These are phyloP conservation scores for Hydroisotoma schaefferi DNA, from an alignment of 2,888 invertebrate genomes.

Conservation along the genomic window DNA sequence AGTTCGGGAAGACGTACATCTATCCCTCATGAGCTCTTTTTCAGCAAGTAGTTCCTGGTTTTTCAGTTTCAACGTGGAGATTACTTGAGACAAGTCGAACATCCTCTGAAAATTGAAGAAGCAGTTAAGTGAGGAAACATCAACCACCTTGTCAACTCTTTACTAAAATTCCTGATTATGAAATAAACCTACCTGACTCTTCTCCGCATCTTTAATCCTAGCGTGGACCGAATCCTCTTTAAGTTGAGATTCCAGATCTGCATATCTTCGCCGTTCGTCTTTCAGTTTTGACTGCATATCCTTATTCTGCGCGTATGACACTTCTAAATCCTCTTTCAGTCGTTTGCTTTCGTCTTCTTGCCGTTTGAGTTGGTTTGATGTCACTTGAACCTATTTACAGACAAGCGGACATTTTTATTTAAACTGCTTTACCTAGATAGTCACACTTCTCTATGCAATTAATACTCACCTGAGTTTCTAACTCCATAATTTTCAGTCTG, in stretches of 20 bases:
- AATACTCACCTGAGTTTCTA: constrained; percentile 77
- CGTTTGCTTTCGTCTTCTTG: constrained; percentile 83
- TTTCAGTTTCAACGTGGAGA: constrained; percentile 55
- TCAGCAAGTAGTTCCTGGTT: constrained; percentile 93
- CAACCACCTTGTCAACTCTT: neutral
- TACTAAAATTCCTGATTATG: neutral
- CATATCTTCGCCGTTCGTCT: constrained; percentile 76
- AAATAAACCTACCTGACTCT: constrained; percentile 43
- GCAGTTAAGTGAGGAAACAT: constrained; percentile 14
- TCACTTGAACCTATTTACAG: constrained; percentile 77
- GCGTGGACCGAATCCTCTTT: constrained; percentile 48
- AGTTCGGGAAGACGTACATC: constrained; percentile 40
- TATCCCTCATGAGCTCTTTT: constrained; percentile 79
- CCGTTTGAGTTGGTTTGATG: constrained; percentile 73
- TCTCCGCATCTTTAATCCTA: constrained; percentile 47
- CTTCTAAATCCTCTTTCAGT: constrained; percentile 74
- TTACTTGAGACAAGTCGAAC: constrained; percentile 47
- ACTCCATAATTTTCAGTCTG: constrained; percentile 89
- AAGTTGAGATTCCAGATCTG: constrained; percentile 63
- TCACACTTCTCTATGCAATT: neutral
- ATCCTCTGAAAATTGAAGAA: constrained; percentile 38
- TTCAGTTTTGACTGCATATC: constrained; percentile 68
- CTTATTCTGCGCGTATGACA: constrained; percentile 67
- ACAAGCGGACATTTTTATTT: constrained; percentile 12
- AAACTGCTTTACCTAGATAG: constrained; percentile 2